These are phyloP conservation scores for Leptodactylus fuscus DNA, from an alignment of 2,113 vertebrate genomes.

Conservation along the genomic window DNA sequence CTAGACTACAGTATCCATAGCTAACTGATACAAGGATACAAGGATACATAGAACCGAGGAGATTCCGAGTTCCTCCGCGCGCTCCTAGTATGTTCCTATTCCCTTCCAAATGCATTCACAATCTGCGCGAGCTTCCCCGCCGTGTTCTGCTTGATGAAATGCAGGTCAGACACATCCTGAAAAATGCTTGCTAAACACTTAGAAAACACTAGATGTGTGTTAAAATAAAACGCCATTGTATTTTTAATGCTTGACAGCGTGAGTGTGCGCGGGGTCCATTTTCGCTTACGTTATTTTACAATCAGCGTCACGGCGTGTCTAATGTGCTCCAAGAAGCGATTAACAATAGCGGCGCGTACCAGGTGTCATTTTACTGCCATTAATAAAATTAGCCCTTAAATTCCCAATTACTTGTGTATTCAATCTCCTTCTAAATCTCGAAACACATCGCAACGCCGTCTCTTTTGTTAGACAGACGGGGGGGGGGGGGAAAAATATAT, in stretches of 20 bases:
- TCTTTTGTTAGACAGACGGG: conserved; percentile 60
- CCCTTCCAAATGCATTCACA: neutral
- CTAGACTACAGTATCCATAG: neutral
- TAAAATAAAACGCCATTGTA: conserved; percentile 14
- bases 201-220: conserved; percentile 5
- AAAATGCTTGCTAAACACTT: conserved; percentile 11
- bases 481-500: neutral
- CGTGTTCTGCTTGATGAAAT: neutral
- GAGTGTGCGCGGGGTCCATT: neutral
- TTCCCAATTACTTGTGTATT: conserved; percentile 38
- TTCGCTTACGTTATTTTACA: conserved; percentile 2
- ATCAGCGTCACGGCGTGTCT: conserved; percentile 25
- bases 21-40: no score
- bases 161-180: conserved; percentile 12
- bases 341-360: neutral
- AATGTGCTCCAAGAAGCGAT: conserved; percentile 4
- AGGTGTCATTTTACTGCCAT: conserved; percentile 5
- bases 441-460: conserved; percentile 49
- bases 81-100: neutral
- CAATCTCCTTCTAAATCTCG: conserved; percentile 50
- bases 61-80: neutral
- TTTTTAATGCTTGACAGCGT: conserved; percentile 16
- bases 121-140: neutral
- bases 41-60: neutral
- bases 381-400: conserved; percentile 27